A percentile compares a stretch with the other conserved stretches of the same genome.
Evolutionary conservation across 2,797 vertebrate species (phyloP).

Genomic region (Phyllotis vaccarum): DNA sequence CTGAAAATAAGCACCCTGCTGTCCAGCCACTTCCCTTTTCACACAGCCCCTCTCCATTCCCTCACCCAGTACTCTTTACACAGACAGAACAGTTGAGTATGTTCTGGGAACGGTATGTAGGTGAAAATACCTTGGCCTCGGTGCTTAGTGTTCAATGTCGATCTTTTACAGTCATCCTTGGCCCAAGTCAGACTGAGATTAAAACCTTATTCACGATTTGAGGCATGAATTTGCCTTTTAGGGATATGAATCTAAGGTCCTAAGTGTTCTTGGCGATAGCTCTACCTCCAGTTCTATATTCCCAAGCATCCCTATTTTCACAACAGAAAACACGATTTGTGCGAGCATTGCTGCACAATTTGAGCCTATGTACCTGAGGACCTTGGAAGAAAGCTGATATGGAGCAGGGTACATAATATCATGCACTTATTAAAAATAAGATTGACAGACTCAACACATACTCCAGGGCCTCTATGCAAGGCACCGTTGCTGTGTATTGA

Average conservation of each 20-base stretch:
- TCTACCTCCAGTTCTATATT: neutral
- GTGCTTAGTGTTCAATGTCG: neutral
- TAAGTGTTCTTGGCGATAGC: slow-evolving; percentile 28
- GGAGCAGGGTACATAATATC: neutral
- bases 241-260: neutral
- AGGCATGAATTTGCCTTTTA: slow-evolving; percentile 41
- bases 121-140: neutral
- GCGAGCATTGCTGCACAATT: neutral
- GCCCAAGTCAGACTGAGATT: slow-evolving; percentile 18
- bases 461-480: neutral
- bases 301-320: neutral
- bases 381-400: neutral
- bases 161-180: slow-evolving; percentile 1
- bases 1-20: slow-evolving; percentile 78
- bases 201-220: neutral
- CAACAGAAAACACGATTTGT: neutral
- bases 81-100: neutral
- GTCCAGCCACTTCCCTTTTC: neutral
- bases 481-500: neutral
- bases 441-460: neutral
- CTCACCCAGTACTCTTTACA: neutral
- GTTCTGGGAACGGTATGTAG: neutral
- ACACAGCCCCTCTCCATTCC: neutral
- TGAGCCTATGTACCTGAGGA: neutral
- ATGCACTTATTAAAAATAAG: neutral